Evolutionary conservation across 1,140 invertebrate genomes (phyloP).

Genomic region (Cydia fagiglandana): DNA sequence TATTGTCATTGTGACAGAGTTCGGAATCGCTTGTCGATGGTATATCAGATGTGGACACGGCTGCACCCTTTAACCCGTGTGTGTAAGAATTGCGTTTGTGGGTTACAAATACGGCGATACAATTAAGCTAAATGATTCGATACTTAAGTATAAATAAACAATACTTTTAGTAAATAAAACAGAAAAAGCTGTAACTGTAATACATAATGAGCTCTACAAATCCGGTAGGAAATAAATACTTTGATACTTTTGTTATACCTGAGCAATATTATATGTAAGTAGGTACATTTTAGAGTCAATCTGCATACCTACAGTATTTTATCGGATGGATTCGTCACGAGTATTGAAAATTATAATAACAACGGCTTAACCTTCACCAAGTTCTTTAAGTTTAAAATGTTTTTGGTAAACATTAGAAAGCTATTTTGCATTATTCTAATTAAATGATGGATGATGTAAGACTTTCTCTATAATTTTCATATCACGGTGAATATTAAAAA

Average conservation of each 20-base stretch:
- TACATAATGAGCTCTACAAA: background rate
- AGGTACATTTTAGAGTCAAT: too few species aligned
- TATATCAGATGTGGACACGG: conserved; percentile 52
- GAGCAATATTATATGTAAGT: too few species aligned
- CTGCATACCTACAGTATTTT: too few species aligned
- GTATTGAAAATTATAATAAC: too few species aligned
- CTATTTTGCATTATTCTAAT: background rate
- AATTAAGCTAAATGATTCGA: background rate
- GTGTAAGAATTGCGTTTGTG: conserved; percentile 52
- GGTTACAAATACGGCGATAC: conserved; percentile 56
- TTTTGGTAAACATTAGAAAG: background rate
- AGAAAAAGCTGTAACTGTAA: background rate
- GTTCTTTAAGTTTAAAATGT: background rate
- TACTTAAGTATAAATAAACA: background rate
- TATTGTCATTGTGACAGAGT: conserved; percentile 48
- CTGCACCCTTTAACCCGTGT: conserved; percentile 59
- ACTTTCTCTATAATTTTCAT: background rate
- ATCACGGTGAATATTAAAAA: background rate
- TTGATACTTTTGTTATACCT: too few species aligned
- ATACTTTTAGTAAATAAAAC: background rate
- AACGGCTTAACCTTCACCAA: too few species aligned
- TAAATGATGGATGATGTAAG: background rate
- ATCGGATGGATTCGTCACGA: too few species aligned
- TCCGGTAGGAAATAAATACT: too few species aligned
- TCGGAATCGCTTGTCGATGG: conserved; percentile 49